Evolutionary conservation across 2,113 vertebrate genomes (phyloP).

Genomic region (Anguilla rostrata): DNA sequence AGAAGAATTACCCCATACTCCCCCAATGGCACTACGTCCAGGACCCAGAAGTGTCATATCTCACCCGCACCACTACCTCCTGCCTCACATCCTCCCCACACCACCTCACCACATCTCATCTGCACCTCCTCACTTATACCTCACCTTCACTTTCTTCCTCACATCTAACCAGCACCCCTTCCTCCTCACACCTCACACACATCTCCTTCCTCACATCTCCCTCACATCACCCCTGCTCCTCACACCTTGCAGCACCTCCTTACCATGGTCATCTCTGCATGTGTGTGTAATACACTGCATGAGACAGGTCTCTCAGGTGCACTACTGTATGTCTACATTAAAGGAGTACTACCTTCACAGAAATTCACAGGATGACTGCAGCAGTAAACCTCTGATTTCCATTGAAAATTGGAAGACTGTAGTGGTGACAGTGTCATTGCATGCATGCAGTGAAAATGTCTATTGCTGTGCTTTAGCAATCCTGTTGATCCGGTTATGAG

Average conservation of each 20-base stretch:
- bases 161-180: neutral
- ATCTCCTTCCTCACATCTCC: neutral
- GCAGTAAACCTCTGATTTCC: neutral
- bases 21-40: neutral
- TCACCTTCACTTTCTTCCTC: too few species aligned
- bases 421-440: neutral
- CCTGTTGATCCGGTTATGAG: neutral
- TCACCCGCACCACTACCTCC: neutral
- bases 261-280: neutral
- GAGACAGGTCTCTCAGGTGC: neutral
- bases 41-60: neutral
- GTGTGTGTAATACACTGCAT: neutral
- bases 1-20: neutral
- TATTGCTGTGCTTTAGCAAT: neutral
- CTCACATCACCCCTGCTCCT: neutral
- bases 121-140: neutral
- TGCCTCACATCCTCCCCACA: neutral
- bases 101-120: neutral
- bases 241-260: neutral
- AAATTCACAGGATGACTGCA: too few species aligned
- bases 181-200: neutral
- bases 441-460: neutral
- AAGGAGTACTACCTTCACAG: too few species aligned
- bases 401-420: neutral
- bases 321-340: too few species aligned